Evolutionary conservation across 2,797 vertebrate genomes (phyloP), one percentile per base, ranked within the genome.

Genomic region (Sebastes vulpes): DNA sequence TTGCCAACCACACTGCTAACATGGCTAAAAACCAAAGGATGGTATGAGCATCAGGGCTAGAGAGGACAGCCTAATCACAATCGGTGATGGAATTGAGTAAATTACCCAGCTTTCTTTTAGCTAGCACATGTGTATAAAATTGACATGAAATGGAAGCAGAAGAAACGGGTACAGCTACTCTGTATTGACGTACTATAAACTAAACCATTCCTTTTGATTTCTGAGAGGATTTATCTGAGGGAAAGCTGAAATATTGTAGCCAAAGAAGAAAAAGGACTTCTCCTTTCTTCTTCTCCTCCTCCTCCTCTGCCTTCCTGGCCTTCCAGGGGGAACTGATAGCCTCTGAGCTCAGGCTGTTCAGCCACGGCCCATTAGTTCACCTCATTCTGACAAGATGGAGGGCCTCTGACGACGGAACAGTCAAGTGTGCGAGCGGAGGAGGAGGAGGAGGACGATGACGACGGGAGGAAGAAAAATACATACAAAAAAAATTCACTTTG

Each of bases 331-430:
- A 92, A 91, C 89, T 84, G 89, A 92, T 90, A 84, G 88, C 90
- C 88, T 92, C 86, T 88, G 86, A 89, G 87, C 84, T 92, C 89
- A 75, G 92, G 63, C 90, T 92, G 88, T 83, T 92, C 90, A 82
- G 85, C 86, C 81, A 90, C 68, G 90, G 89, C 83, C 90, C 92
- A 92, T 94, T 93, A 93, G 83, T 85, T 89, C 84, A 83, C 90
- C 90, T 90, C 87, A 89, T 87, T 91, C 87, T 90, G 88, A 93
- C 94, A 92, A 93, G 93, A 94, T 91, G 90, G 92, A 94, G 86
- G 88, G 81, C 79, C 82, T 90, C 91, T 79, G 88, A 91, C 68
- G 81, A 90, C 64, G 74, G 76, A 87, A 89, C 89, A 79, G 81
- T 85, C 83, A 78, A 91, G 90, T 84, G 86, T 83, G 77, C 64